Conservation (phyloP, 37 sponge, comb jelly and placozoan species). For the Hexactinellida sp. region DNA sequence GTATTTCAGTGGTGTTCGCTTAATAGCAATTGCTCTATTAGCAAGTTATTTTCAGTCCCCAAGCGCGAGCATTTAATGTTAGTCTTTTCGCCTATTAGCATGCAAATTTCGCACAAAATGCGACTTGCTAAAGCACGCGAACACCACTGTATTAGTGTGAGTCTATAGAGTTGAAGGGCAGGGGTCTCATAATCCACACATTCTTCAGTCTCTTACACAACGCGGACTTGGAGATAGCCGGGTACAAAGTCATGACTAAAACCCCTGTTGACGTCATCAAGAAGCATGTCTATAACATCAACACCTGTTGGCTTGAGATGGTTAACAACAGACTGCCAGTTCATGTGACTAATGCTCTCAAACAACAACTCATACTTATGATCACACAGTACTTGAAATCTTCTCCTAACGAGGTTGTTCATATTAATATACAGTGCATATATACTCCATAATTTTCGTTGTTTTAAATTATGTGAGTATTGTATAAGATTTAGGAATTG, state of each 20-base stretch:
- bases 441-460: too few species aligned
- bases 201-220: conserved; percentile 4
- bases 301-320: background rate
- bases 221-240: background rate
- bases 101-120: too few species aligned
- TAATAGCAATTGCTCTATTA: too few species aligned
- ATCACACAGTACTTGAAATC: background rate
- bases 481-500: too few species aligned
- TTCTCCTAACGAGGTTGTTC: background rate
- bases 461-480: too few species aligned
- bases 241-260: background rate
- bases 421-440: too few species aligned
- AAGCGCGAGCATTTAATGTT: too few species aligned
- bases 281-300: background rate
- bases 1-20: too few species aligned
- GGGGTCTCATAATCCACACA: background rate
- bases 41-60: too few species aligned
- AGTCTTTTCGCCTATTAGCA: too few species aligned
- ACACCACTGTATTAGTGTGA: background rate
- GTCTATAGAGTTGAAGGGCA: background rate
- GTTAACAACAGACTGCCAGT: background rate
- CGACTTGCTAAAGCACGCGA: too few species aligned
- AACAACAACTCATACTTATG: background rate
- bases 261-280: background rate
- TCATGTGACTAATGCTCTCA: background rate